phyloP scores from a whole-genome alignment of 2,113 vertebrate species.

The Hyperoodon ampullatus region DNA sequence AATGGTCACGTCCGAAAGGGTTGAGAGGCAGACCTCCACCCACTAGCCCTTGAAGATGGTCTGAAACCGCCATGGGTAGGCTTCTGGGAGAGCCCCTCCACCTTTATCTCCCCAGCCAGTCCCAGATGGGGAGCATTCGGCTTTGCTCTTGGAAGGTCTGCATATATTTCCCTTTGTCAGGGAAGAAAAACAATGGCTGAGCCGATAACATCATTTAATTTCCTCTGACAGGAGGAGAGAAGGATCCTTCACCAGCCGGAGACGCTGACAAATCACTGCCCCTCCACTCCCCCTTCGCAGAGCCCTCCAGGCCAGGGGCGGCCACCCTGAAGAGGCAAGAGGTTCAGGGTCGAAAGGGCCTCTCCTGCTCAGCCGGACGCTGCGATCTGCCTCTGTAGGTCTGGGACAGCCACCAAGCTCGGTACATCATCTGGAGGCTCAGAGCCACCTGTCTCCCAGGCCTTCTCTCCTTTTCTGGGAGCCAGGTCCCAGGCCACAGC shows the following conservation, averaged over 20 bases:
- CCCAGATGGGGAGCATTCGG: constrained; percentile 75
- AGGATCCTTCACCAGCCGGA: constrained; percentile 74
- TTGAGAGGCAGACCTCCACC: background rate
- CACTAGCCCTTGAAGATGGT: background rate
- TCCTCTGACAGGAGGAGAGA: constrained; percentile 84
- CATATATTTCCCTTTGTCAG: constrained; percentile 85
- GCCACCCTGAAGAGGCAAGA: background rate
- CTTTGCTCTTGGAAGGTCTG: constrained; percentile 80
- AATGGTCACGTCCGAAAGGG: background rate
- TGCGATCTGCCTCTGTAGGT: background rate
- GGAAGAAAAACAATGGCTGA: constrained; percentile 84
- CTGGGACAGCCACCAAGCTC: background rate
- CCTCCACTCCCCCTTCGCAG: background rate
- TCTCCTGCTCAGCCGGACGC: background rate
- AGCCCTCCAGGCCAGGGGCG: background rate
- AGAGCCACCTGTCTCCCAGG: background rate
- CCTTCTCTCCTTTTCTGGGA: background rate
- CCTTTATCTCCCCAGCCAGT: constrained; percentile 82
- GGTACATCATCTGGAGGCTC: background rate
- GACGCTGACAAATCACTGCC: constrained; percentile 81
- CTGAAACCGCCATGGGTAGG: background rate
- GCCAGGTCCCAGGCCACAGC: background rate
- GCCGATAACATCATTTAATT: constrained; percentile 88
- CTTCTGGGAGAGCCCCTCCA: constrained; percentile 42
- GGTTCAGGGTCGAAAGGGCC: background rate